phyloP scores from a whole-genome alignment of 53 echinoderm and acorn worm species.

The Paracentrotus lividus region DNA sequence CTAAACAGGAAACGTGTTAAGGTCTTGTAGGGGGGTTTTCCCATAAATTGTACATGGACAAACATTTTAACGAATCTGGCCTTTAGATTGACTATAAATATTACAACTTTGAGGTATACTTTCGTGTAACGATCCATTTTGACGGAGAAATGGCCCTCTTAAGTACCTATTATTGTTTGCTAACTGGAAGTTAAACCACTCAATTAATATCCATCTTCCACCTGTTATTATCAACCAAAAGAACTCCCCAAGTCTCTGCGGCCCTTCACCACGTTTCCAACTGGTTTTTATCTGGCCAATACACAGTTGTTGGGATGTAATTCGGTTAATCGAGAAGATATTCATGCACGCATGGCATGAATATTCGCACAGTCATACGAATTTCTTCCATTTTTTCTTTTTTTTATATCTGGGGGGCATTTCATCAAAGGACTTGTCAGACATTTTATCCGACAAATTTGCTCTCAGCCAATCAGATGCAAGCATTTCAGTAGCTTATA shows the following conservation, averaged over 20 bases:
- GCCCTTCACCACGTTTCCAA: slow-evolving; percentile 28
- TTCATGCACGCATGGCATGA: neutral
- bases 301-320: slow-evolving; percentile 19
- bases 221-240: slow-evolving; percentile 14
- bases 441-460: no score
- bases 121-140: neutral
- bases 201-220: slow-evolving; percentile 41
- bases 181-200: neutral
- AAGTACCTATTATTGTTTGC: neutral
- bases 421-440: no score
- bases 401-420: no score
- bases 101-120: neutral
- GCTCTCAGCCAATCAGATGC: no score
- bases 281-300: slow-evolving; percentile 20
- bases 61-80: neutral
- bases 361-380: neutral
- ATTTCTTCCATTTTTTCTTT: neutral
- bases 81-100: neutral
- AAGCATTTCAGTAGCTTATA: no score
- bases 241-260: neutral
- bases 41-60: neutral
- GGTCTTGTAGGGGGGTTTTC: neutral
- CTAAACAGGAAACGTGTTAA: no score
- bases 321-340: slow-evolving; percentile 36
- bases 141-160: neutral